phyloP scores from a whole-genome alignment of 2,797 vertebrate genomes.

The Tiaroga cobitis region DNA sequence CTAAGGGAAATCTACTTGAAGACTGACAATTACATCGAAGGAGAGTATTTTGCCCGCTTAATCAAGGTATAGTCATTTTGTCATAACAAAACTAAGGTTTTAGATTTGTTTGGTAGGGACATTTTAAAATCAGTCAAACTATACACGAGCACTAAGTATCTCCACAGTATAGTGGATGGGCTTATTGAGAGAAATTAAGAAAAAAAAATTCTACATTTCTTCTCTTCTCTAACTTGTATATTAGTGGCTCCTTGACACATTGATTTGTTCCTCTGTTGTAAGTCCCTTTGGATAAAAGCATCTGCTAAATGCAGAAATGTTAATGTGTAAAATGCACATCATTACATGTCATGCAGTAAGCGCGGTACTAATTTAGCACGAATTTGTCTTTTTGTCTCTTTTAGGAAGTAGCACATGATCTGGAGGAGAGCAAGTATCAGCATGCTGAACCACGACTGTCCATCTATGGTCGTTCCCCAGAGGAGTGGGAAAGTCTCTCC shows the following conservation, averaged over 20 bases:
- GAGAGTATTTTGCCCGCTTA: slow-evolving; percentile 95
- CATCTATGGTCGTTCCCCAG: slow-evolving; percentile 88
- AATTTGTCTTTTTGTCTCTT: not conserved
- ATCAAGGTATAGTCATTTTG: slow-evolving; percentile 82
- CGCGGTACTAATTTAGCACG: no score
- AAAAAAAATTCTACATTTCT: no score
- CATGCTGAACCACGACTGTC: slow-evolving; percentile 93
- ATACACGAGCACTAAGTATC: not conserved
- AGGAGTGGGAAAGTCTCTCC: slow-evolving; percentile 89
- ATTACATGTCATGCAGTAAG: no score
- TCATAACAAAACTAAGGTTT: not conserved
- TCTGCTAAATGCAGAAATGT: no score
- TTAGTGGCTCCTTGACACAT: no score
- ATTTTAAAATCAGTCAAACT: no score
- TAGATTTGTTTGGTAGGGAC: not conserved
- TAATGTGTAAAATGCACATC: no score
- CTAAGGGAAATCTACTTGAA: slow-evolving; percentile 95
- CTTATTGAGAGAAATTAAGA: no score
- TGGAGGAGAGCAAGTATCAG: slow-evolving; percentile 97
- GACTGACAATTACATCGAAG: slow-evolving; percentile 91
- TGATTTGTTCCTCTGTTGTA: no score
- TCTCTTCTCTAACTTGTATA: no score
- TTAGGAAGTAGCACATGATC: slow-evolving; percentile 90
- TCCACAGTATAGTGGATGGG: no score
- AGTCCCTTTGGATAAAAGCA: no score